A percentile compares a stretch with the other conserved stretches of the same genome.
phyloP scores from a whole-genome alignment of 2,797 vertebrate genomes.

The Oreochromis grahami region DNA sequence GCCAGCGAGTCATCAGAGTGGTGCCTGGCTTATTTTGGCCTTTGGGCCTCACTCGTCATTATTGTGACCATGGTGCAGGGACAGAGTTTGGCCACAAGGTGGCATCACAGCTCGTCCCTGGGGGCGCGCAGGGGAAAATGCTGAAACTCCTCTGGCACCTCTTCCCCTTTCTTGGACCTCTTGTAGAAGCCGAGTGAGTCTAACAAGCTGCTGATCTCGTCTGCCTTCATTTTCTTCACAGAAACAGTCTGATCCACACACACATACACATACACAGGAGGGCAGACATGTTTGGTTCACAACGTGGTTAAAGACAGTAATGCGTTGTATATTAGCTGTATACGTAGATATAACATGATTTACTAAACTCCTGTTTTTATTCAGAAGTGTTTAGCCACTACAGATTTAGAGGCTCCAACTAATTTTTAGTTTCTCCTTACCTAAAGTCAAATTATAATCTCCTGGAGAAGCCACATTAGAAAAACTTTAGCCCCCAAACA shows the following conservation, averaged over 20 bases:
- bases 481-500: neutral
- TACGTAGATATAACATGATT: neutral
- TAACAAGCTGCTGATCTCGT: conserved; percentile 78
- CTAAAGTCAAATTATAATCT: neutral
- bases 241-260: conserved; percentile 62
- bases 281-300: neutral
- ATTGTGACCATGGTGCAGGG: conserved; percentile 47
- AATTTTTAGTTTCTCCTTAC: neutral
- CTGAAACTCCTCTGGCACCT: conserved; percentile 81
- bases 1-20: conserved; percentile 61
- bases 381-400: neutral
- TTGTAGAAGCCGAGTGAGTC: conserved; percentile 84
- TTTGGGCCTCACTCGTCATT: conserved; percentile 77
- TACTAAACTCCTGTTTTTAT: neutral
- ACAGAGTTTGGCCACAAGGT: conserved; percentile 46
- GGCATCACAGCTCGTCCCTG: conserved; percentile 80
- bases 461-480: neutral
- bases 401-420: neutral
- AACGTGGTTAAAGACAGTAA: neutral
- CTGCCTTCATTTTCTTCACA: conserved; percentile 78
- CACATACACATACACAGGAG: neutral
- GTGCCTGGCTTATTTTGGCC: conserved; percentile 61
- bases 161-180: conserved; percentile 80
- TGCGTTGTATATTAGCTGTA: neutral
- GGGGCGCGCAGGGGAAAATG: conserved; percentile 74